These are phyloP conservation scores for Alligator sinensis DNA, from an alignment of 2,113 vertebrate genomes.

Conservation along the genomic window DNA sequence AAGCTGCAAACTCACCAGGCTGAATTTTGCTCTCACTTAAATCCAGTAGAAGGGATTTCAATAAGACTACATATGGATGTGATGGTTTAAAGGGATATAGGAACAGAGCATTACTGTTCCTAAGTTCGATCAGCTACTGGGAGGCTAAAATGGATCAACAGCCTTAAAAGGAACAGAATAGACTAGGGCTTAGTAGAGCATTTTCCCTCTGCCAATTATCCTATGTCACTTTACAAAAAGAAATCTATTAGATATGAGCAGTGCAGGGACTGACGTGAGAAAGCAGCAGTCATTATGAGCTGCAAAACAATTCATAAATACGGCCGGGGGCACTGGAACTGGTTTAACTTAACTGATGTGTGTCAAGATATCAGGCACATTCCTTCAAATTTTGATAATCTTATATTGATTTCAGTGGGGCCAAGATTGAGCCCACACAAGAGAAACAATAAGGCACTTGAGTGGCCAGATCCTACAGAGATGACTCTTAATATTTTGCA, in stretches of 20 bases:
- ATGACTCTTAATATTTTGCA: not conserved
- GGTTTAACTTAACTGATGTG: constrained; percentile 33
- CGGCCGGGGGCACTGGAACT: not conserved
- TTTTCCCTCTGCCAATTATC: not conserved
- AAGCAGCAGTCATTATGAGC: constrained; percentile 49
- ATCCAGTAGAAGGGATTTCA: not conserved
- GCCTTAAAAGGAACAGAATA: not conserved
- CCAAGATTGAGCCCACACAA: rapidly evolving
- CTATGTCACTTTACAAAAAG: constrained; percentile 27
- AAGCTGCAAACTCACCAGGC: not conserved
- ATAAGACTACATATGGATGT: not conserved
- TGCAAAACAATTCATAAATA: constrained; percentile 62
- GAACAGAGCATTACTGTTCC: not conserved
- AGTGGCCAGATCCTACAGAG: not conserved
- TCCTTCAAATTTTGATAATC: not conserved
- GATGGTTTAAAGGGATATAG: not conserved
- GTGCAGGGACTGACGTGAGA: constrained; percentile 52
- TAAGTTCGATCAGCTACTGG: not conserved
- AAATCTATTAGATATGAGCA: constrained; percentile 52
- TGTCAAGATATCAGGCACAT: constrained; percentile 52
- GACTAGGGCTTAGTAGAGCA: not conserved
- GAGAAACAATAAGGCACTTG: rapidly evolving
- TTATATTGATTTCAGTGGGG: rapidly evolving
- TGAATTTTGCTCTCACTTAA: not conserved
- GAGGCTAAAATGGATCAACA: not conserved